Percentiles rank a stretch among this genome's conserved stretches.
phyloP scores from a whole-genome alignment of 2,797 vertebrate genomes.

The Pseudochirops cupreus region DNA sequence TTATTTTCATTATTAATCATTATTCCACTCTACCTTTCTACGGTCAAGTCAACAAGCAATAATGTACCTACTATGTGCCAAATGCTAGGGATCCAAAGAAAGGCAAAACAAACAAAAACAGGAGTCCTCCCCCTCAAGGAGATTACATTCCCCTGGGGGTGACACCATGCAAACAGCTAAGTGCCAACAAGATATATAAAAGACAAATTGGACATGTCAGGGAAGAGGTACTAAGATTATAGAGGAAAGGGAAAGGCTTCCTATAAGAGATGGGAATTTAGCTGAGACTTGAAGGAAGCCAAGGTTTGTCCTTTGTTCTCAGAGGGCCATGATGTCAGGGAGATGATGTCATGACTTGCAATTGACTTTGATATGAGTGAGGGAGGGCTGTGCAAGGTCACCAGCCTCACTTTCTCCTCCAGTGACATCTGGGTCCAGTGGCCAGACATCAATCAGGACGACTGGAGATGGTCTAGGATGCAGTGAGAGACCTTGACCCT shows the following conservation, averaged over 20 bases:
- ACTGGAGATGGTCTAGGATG: too few relatives aligned
- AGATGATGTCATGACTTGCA: too few relatives aligned
- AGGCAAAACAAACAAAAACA: background rate
- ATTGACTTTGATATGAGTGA: too few relatives aligned
- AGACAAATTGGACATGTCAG: background rate
- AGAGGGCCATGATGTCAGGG: too few relatives aligned
- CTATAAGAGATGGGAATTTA: background rate
- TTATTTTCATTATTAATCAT: background rate
- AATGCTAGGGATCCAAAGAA: background rate
- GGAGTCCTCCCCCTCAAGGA: background rate
- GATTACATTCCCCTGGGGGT: background rate
- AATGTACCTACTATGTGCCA: background rate
- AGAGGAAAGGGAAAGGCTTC: background rate
- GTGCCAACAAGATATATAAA: background rate
- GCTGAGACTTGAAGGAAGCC: background rate
- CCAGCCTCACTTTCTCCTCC: too few relatives aligned
- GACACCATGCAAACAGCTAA: background rate
- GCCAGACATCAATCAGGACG: too few relatives aligned
- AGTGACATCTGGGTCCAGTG: too few relatives aligned
- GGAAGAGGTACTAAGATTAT: background rate
- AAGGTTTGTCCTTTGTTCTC: too few relatives aligned
- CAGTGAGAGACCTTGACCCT: too few relatives aligned
- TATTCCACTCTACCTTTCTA: background rate
- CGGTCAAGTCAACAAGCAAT: background rate
- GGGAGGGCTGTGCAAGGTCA: too few relatives aligned